Evolutionary conservation across 2,113 vertebrate species (phyloP).

Genomic region (Gymnorhina tibicen): DNA sequence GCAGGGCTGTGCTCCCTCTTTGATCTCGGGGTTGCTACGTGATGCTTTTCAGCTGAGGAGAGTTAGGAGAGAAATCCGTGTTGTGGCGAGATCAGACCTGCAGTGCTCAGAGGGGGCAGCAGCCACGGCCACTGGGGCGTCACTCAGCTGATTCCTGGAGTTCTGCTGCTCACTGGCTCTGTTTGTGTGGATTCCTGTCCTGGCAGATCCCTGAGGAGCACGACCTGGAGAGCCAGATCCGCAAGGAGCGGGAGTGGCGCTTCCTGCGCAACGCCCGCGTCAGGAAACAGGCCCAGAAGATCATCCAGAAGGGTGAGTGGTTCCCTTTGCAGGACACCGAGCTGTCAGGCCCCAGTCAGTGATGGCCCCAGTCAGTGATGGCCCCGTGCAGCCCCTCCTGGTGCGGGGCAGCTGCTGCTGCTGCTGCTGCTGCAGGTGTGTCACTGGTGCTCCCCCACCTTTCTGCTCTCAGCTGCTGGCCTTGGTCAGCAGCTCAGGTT

Average conservation of each 20-base stretch:
- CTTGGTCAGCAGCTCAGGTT: no score
- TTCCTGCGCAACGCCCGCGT: conserved; percentile 90
- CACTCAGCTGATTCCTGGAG: rapidly evolving
- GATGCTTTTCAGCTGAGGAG: neutral
- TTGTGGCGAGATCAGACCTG: rapidly evolving
- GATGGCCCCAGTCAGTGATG: rapidly evolving
- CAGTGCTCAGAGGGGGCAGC: rapidly evolving
- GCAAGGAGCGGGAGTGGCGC: conserved; percentile 95
- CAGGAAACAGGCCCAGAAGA: conserved; percentile 83
- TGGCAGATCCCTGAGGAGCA: conserved; percentile 92
- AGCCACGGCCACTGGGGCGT: rapidly evolving
- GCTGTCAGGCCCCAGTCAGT: rapidly evolving
- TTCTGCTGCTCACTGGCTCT: neutral
- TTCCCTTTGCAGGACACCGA: rapidly evolving
- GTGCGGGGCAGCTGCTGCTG: neutral
- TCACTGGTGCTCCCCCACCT: rapidly evolving
- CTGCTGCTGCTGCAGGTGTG: neutral
- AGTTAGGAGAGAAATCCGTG: neutral
- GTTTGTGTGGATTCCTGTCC: neutral
- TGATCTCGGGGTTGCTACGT: neutral
- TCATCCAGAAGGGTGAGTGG: conserved; percentile 86
- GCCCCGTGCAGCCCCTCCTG: rapidly evolving
- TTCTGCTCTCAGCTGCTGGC: neutral
- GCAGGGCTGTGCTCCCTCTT: neutral
- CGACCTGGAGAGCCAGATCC: conserved; percentile 91